phyloP scores from a whole-genome alignment of 2,113 vertebrate species.

The Centropristis striata region DNA sequence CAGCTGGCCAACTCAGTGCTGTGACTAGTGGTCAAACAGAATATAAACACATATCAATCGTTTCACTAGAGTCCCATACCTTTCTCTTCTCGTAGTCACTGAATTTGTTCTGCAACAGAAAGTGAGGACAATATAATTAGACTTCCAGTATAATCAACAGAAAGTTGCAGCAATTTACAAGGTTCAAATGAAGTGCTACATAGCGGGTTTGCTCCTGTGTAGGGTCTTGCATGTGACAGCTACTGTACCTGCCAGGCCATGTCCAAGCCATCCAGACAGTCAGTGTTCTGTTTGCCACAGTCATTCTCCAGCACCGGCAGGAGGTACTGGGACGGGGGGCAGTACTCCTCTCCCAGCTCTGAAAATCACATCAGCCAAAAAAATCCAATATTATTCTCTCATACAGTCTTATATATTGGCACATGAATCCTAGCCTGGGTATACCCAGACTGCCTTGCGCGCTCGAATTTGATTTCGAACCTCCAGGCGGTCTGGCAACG shows the following conservation, averaged over 20 bases:
- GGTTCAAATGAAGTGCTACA: background rate
- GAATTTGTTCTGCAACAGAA: conserved; percentile 91
- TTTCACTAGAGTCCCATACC: conserved; percentile 79
- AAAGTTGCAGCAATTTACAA: background rate
- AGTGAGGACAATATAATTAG: conserved; percentile 11
- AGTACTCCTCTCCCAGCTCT: conserved; percentile 93
- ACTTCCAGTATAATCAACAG: background rate
- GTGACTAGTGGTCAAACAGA: too few species aligned
- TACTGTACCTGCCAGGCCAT: conserved; percentile 89
- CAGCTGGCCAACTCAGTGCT: too few species aligned
- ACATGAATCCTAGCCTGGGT: too few species aligned
- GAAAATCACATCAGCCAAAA: conserved; percentile 50
- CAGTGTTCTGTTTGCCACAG: conserved; percentile 65
- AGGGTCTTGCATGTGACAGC: conserved; percentile 9
- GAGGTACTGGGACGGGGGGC: conserved; percentile 90
- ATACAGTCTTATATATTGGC: background rate
- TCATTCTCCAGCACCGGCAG: conserved; percentile 88
- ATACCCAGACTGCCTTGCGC: too few species aligned
- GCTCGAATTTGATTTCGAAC: too few species aligned
- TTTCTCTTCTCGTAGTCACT: conserved; percentile 95
- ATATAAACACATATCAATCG: background rate
- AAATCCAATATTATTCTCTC: background rate
- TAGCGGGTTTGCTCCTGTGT: background rate
- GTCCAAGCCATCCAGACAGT: conserved; percentile 85
- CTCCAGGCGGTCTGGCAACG: too few species aligned